A percentile compares a stretch with the other conserved stretches of the same genome.
Evolutionary conservation across 1,140 invertebrate species (phyloP).

Genomic region (Sitophilus oryzae): DNA sequence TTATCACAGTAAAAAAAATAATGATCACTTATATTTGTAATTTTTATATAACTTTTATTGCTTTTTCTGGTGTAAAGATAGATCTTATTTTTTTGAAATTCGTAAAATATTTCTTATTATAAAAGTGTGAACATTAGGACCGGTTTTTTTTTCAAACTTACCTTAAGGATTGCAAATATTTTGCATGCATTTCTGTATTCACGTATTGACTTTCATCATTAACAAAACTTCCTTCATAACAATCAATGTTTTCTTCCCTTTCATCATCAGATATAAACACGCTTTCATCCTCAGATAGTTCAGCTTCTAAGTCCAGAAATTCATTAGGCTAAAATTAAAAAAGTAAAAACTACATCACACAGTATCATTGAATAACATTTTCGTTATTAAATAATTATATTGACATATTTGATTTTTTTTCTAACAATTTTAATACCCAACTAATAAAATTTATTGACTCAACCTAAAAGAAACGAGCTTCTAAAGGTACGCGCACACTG

Average conservation of each 20-base stretch:
- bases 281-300: constrained; percentile 30
- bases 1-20: no score
- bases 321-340: constrained; percentile 17
- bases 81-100: constrained; percentile 2
- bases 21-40: neutral
- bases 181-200: constrained; percentile 33
- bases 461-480: no score
- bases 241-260: constrained; percentile 24
- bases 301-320: constrained; percentile 37
- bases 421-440: neutral
- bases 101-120: neutral
- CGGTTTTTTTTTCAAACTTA: no score
- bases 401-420: neutral
- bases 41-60: neutral
- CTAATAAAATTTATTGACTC: no score
- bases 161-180: constrained; percentile 39
- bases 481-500: no score
- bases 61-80: neutral
- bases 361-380: neutral
- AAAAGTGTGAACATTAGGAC: no score
- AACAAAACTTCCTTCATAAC: constrained; percentile 40
- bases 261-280: constrained; percentile 31
- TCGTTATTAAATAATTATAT: no score
- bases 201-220: constrained; percentile 33
- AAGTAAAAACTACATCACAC: neutral